Evolutionary conservation across 1,140 invertebrate genomes (phyloP), one percentile per base, ranked within the genome.

Genomic region (Heliconius hermathena): DNA sequence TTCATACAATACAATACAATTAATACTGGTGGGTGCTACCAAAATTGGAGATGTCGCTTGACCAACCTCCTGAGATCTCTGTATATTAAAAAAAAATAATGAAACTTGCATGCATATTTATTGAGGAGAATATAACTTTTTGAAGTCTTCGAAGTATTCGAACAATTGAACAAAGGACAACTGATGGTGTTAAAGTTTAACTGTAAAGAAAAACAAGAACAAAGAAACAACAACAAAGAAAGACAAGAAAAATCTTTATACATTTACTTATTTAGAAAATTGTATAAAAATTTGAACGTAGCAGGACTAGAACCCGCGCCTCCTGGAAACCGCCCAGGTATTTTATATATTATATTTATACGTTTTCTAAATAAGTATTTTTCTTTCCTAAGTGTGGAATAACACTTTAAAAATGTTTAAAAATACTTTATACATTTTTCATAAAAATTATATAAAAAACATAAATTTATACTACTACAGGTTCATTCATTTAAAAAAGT

Each of bases 1-100:
- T 77, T 78, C 76, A 78, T 80, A 80, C 82, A 85, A 83, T 77
- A 88, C 87, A 89, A 90, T 88, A 87, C 87, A 87, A 88, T 85
- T 87, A 80, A 85, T 83, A 85, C 13, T 76, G 82, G 85, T 84
- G 84, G 83, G 83, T 86, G 84, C 82, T 88, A 88, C 90, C 90
- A 88, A 91, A 92, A 88, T 89, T 87, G 89, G 89, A 41, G 36
- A 74, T 41, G 66, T 57, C n/a, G 57, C 74, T 76, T 82, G 70
- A 83, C 84, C 84, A 83, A 71, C 29, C 72, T 81, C 84, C 57
- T 13, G 49, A 76, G 75, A 85, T 70, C 77, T 77, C 29, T 36
- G 54, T 54, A 46, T 70, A 70, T 46, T 46, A 49, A 33, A 26
- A 76, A 76, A 76, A 71, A 46, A 22, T 29, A 71, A 26, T 4